A percentile compares a stretch with the other conserved stretches of the same genome.
Evolutionary conservation across 2,797 vertebrate genomes (phyloP).

Genomic region (Novumbra hubbsi): DNA sequence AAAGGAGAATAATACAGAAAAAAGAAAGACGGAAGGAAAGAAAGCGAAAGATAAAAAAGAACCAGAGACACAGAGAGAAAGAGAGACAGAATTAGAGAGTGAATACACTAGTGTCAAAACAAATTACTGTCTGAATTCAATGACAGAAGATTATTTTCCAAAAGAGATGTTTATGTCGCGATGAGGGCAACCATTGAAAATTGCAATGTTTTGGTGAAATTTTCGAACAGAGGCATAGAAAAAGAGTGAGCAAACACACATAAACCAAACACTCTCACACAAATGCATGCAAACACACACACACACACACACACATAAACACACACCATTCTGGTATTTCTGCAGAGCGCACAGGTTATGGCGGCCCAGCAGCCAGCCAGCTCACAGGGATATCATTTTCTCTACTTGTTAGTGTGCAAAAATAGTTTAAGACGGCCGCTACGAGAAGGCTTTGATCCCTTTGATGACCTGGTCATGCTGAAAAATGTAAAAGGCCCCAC

Average conservation of each 20-base stretch:
- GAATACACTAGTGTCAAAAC: conserved; percentile 15
- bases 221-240: neutral
- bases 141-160: neutral
- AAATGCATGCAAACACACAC: neutral
- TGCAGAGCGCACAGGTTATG: neutral
- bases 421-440: conserved; percentile 39
- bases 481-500: conserved; percentile 57
- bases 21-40: conserved; percentile 50
- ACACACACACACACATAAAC: neutral
- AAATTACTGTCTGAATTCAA: conserved; percentile 8
- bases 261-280: neutral
- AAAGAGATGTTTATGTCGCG: neutral
- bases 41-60: conserved; percentile 35
- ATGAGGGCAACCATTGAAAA: conserved; percentile 1
- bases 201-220: neutral
- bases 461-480: conserved; percentile 55
- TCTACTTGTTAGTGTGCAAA: conserved; percentile 61
- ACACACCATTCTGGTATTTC: conserved; percentile 1
- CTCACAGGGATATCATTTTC: conserved; percentile 35
- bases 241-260: neutral
- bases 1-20: conserved; percentile 68
- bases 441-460: conserved; percentile 56
- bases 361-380: neutral
- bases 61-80: conserved; percentile 37
- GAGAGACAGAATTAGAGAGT: conserved; percentile 35